Conservation (phyloP, 1,140 invertebrate species). For the Battus philenor region DNA sequence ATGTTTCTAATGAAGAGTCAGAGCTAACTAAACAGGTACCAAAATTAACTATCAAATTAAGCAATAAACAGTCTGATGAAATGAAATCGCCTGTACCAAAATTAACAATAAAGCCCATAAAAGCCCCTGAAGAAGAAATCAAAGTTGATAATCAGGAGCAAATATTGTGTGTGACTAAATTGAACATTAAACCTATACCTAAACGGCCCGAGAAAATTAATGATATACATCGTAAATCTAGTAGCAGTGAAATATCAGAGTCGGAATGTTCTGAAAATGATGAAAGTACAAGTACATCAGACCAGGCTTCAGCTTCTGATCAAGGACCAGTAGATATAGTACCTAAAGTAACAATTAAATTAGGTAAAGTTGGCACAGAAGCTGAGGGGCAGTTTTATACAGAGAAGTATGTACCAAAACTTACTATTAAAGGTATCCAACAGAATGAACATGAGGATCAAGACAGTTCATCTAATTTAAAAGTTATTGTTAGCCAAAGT, state of each 20-base stretch:
- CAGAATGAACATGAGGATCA: constrained; percentile 46
- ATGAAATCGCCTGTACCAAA: constrained; percentile 57
- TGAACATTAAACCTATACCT: constrained; percentile 67
- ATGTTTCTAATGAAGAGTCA: constrained; percentile 20
- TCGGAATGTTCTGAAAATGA: constrained; percentile 74
- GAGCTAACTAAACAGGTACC: constrained; percentile 53
- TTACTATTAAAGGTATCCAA: constrained; percentile 61
- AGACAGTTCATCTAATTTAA: constrained; percentile 45
- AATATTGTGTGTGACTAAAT: constrained; percentile 57
- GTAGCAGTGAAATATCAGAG: constrained; percentile 73
- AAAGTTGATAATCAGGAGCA: constrained; percentile 29
- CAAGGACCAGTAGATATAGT: constrained; percentile 51
- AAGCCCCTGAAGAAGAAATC: constrained; percentile 37
- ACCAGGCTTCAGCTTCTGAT: constrained; percentile 61
- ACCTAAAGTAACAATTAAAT: constrained; percentile 70
- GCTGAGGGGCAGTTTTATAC: constrained; percentile 68
- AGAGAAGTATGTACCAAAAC: constrained; percentile 62
- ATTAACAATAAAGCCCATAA: constrained; percentile 66
- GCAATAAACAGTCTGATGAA: constrained; percentile 53
- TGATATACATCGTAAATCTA: constrained; percentile 63
- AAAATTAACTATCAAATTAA: constrained; percentile 65
- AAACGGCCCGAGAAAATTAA: constrained; percentile 64
- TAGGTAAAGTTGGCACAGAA: constrained; percentile 64
- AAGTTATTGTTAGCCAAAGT: constrained; percentile 52
- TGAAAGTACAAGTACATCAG: constrained; percentile 64